phyloP scores from a whole-genome alignment of 2,797 vertebrate genomes.

The Rhinogobio ventralis region DNA sequence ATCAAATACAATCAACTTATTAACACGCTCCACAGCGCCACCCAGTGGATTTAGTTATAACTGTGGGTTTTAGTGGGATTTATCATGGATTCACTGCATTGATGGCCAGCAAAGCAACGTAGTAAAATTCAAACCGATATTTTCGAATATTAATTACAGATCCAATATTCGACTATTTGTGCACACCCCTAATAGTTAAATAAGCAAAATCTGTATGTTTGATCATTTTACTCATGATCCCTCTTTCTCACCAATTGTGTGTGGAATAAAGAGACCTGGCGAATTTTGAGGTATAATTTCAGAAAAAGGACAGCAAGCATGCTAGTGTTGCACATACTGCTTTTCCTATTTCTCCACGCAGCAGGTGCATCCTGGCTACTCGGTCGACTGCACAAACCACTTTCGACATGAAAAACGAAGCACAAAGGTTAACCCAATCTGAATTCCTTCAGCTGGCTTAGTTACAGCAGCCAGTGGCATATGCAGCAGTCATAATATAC shows the following conservation, averaged over 20 bases:
- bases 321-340: conserved; percentile 9
- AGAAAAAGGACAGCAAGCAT: conserved; percentile 51
- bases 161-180: not conserved
- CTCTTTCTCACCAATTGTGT: not conserved
- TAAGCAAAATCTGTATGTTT: not conserved
- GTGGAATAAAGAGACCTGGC: not conserved
- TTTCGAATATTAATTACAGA: no score
- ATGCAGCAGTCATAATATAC: conserved; percentile 38
- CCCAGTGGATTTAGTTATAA: no score
- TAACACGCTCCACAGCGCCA: no score
- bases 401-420: conserved; percentile 45
- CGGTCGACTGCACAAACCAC: conserved; percentile 42
- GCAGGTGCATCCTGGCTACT: conserved; percentile 28
- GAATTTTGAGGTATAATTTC: not conserved
- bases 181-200: not conserved
- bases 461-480: conserved; percentile 41
- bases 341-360: conserved; percentile 42
- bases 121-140: no score
- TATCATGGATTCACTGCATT: no score
- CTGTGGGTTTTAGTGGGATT: no score
- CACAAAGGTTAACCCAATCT: conserved; percentile 56
- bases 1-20: no score
- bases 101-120: no score
- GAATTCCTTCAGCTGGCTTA: conserved; percentile 35
- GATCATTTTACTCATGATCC: not conserved